Conservation (phyloP, 2,888 invertebrate genomes). For the Hypomecis atomaria region DNA sequence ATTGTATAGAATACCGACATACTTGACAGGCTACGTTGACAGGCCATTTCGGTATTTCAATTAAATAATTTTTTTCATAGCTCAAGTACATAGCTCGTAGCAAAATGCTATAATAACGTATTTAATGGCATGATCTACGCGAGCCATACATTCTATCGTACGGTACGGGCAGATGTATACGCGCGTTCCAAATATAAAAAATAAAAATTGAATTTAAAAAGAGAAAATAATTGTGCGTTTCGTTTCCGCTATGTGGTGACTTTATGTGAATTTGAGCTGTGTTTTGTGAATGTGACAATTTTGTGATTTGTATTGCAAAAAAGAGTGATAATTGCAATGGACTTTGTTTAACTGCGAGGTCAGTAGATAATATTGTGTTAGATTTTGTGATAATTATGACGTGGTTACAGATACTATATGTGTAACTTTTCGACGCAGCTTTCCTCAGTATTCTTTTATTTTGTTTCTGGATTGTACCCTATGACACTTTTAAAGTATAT, state of each 20-base stretch:
- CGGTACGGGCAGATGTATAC: slow-evolving; percentile 50
- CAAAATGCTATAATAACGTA: slow-evolving; percentile 44
- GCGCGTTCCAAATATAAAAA: slow-evolving; percentile 40
- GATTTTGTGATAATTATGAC: no score
- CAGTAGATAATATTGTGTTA: not conserved
- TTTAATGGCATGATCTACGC: slow-evolving; percentile 52
- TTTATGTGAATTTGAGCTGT: not conserved
- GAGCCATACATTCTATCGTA: slow-evolving; percentile 50
- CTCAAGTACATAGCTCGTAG: slow-evolving; percentile 10
- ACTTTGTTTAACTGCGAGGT: slow-evolving; percentile 14
- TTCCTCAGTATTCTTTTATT: no score
- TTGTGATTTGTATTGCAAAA: not conserved
- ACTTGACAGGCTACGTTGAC: slow-evolving; percentile 10
- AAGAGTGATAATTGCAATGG: not conserved
- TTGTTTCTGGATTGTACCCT: no score
- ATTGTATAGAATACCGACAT: slow-evolving; percentile 12
- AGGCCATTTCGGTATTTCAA: slow-evolving; percentile 2
- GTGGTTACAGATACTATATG: no score
- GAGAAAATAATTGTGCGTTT: slow-evolving; percentile 10
- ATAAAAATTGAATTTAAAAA: slow-evolving; percentile 9
- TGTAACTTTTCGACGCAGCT: no score
- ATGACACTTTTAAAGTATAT: no score
- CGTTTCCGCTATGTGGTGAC: slow-evolving; percentile 9
- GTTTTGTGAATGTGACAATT: slow-evolving; percentile 12
- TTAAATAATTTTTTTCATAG: slow-evolving; percentile 21